phyloP scores from a whole-genome alignment of 2,888 invertebrate species.

The Theretra japonica region DNA sequence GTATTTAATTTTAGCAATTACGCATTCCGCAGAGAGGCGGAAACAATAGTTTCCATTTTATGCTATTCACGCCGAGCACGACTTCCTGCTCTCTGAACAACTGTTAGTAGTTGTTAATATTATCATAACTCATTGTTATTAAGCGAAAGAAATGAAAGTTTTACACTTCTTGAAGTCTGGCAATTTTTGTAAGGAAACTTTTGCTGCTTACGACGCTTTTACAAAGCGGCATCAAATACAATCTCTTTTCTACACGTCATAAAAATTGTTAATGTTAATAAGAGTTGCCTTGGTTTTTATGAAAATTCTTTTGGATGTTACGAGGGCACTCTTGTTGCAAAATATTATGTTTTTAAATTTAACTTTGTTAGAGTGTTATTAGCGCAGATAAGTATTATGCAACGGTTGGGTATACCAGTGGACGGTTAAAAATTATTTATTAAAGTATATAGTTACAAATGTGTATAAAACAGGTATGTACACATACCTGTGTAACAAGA shows the following conservation, averaged over 20 bases:
- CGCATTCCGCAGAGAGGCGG: conserved; percentile 35
- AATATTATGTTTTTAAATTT: background rate
- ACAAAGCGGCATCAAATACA: conserved; percentile 23
- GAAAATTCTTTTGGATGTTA: background rate
- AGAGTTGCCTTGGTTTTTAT: conserved; percentile 13
- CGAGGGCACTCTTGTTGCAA: background rate
- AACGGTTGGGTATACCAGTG: background rate
- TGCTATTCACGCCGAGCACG: conserved; percentile 49
- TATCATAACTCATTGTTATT: conserved; percentile 47
- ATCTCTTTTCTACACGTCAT: conserved; percentile 20
- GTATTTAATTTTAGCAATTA: conserved; percentile 44
- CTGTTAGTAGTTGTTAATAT: conserved; percentile 49
- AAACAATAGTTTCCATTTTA: conserved; percentile 43
- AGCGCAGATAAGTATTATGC: background rate
- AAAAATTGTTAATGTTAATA: conserved; percentile 11
- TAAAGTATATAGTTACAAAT: too few relatives aligned
- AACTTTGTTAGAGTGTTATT: background rate
- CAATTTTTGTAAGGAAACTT: conserved; percentile 31
- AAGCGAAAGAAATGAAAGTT: conserved; percentile 49
- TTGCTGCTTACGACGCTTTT: conserved; percentile 22
- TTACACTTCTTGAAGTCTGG: conserved; percentile 45
- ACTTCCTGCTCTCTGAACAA: conserved; percentile 35
- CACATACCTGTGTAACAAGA: conserved; percentile 37
- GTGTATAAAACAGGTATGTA: background rate
- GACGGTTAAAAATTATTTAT: too few relatives aligned